These are phyloP conservation scores for Neolamprologus brichardi DNA, from an alignment of 2,113 vertebrate species.

Conservation along the genomic window DNA sequence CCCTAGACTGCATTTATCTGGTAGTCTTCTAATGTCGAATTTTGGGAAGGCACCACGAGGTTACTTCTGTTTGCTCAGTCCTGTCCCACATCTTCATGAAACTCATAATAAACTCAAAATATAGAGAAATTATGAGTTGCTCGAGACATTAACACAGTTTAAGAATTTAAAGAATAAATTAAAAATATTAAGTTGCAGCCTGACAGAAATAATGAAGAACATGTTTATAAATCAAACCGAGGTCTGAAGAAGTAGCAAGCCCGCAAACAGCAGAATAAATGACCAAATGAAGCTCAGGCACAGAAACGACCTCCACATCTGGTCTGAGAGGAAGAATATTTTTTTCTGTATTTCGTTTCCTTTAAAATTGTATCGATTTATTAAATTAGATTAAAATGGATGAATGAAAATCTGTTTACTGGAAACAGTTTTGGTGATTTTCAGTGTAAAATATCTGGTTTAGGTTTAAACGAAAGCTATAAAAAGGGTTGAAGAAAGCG, in stretches of 20 bases:
- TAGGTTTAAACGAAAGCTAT: background rate
- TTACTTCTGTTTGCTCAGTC: background rate
- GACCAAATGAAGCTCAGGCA: background rate
- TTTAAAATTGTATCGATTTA: background rate
- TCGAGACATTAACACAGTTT: accelerated
- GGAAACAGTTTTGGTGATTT: background rate
- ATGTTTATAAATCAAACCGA: background rate
- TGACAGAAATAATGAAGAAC: background rate
- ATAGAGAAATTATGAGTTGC: background rate
- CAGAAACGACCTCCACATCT: background rate
- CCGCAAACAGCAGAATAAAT: background rate
- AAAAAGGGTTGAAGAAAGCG: background rate
- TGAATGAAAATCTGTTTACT: background rate
- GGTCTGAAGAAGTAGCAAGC: background rate
- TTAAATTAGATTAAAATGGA: background rate
- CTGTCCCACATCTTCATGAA: background rate
- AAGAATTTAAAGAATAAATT: background rate
- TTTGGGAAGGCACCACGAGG: background rate
- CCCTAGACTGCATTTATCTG: background rate
- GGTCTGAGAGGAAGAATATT: background rate
- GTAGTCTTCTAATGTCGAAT: background rate
- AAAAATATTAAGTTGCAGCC: background rate
- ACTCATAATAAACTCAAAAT: background rate
- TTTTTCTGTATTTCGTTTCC: background rate
- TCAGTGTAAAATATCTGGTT: background rate